Percentiles rank a stretch among this genome's conserved stretches.
Evolutionary conservation across 2,888 invertebrate genomes (phyloP).

Genomic region (Merodon equestris): DNA sequence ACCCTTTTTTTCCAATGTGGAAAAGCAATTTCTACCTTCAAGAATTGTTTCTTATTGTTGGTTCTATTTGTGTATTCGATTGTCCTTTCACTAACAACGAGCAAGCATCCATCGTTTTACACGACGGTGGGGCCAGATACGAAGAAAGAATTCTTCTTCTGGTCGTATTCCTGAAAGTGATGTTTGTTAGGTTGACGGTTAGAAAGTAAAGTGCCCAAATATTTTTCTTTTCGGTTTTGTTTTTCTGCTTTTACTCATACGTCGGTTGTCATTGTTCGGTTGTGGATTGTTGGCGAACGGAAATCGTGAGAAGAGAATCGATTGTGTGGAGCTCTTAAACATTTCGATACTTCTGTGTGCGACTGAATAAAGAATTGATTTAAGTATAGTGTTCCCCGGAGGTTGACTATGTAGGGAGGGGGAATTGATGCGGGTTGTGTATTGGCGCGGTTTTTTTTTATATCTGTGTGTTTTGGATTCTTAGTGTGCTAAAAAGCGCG

Average conservation of each 20-base stretch:
- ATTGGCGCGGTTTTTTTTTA: no score
- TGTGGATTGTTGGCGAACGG: constrained; percentile 24
- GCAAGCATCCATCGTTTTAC: background rate
- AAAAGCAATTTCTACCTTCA: constrained; percentile 61
- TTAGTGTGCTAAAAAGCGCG: no score
- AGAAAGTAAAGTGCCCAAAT: constrained; percentile 66
- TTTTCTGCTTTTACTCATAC: no score
- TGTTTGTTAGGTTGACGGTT: constrained; percentile 65
- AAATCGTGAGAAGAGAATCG: no score
- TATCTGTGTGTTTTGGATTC: no score
- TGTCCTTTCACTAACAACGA: constrained; percentile 48
- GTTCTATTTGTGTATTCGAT: constrained; percentile 53
- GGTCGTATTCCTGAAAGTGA: constrained; percentile 21
- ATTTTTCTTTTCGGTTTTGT: constrained; percentile 31
- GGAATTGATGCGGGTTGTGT: no score
- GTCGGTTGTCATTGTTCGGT: constrained; percentile 49
- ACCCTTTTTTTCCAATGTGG: constrained; percentile 20
- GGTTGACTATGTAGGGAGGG: background rate
- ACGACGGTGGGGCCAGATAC: no score
- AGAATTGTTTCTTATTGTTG: constrained; percentile 64
- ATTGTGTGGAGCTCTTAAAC: no score
- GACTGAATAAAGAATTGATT: constrained; percentile 12
- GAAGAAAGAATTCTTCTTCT: constrained; percentile 1
- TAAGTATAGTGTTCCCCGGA: constrained; percentile 6
- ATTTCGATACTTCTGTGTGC: no score